Evolutionary conservation across 2,797 vertebrate genomes (phyloP).

Genomic region (Oreortyx pictus): DNA sequence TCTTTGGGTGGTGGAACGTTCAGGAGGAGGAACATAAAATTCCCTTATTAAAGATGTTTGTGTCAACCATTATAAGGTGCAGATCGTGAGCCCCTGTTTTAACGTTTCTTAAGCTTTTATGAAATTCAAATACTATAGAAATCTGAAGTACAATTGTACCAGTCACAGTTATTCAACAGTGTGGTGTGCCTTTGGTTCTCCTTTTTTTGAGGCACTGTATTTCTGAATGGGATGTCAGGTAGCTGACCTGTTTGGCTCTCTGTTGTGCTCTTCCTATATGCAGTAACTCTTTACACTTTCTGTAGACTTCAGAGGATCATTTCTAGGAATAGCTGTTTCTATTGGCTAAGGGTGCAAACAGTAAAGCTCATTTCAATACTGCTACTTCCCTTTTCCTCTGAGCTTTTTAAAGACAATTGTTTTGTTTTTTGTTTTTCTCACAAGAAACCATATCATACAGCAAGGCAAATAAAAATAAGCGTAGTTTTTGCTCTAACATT

Average conservation of each 20-base stretch:
- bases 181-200: constrained; percentile 9
- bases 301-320: constrained; percentile 8
- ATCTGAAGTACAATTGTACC: background rate
- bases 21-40: background rate
- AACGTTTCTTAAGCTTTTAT: background rate
- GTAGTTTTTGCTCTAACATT: background rate
- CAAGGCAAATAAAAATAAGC: background rate
- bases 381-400: background rate
- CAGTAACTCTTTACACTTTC: constrained; percentile 35
- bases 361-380: constrained; percentile 14
- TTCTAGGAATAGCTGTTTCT: constrained; percentile 46
- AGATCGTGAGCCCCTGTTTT: constrained; percentile 5
- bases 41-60: background rate
- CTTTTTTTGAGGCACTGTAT: background rate
- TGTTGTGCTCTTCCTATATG: background rate
- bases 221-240: constrained; percentile 14
- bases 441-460: constrained; percentile 28
- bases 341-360: constrained; percentile 41
- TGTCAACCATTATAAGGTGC: background rate
- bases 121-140: constrained; percentile 6
- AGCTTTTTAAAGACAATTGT: constrained; percentile 17
- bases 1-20: background rate
- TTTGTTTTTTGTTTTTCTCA: background rate
- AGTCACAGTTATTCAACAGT: constrained; percentile 47
- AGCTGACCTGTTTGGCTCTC: constrained; percentile 19